Percentiles rank a stretch among this genome's conserved stretches.
These are phyloP conservation scores for Tenthredo amoena DNA, from an alignment of 2,888 invertebrate species.

Conservation along the genomic window DNA sequence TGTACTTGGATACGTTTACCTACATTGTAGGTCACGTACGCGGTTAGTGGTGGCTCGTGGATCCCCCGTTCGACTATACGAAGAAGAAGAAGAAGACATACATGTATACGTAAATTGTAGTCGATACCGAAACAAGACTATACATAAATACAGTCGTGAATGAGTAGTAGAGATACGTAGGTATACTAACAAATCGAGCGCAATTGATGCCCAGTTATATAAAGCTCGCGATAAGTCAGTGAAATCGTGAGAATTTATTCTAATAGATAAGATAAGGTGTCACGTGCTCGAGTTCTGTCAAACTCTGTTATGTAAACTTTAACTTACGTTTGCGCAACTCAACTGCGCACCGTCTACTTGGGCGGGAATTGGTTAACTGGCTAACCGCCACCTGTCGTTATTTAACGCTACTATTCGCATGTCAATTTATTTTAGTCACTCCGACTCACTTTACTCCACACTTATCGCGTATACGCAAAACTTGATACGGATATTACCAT, in stretches of 20 bases:
- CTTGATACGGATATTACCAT: neutral
- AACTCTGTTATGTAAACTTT: constrained; percentile 76
- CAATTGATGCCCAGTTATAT: constrained; percentile 43
- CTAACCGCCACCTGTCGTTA: constrained; percentile 38
- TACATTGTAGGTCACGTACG: constrained; percentile 24
- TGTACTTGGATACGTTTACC: constrained; percentile 10
- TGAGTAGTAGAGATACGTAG: neutral
- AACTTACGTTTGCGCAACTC: constrained; percentile 29
- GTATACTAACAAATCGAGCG: neutral
- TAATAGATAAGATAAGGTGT: constrained; percentile 69
- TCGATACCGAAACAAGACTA: neutral
- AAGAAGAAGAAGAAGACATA: too few relatives aligned
- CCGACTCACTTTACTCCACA: neutral
- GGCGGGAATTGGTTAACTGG: neutral
- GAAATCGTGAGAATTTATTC: constrained; percentile 53
- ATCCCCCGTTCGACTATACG: neutral
- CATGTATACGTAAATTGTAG: neutral
- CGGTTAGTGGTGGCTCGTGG: neutral
- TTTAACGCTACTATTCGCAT: neutral
- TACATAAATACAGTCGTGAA: too few relatives aligned
- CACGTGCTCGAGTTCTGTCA: constrained; percentile 75
- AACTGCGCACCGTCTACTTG: neutral
- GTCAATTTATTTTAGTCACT: constrained; percentile 13
- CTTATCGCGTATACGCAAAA: neutral
- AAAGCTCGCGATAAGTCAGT: constrained; percentile 32